These are phyloP conservation scores for Drosophila nr. medialis DNA, from an alignment of 2,888 invertebrate species.

Conservation along the genomic window DNA sequence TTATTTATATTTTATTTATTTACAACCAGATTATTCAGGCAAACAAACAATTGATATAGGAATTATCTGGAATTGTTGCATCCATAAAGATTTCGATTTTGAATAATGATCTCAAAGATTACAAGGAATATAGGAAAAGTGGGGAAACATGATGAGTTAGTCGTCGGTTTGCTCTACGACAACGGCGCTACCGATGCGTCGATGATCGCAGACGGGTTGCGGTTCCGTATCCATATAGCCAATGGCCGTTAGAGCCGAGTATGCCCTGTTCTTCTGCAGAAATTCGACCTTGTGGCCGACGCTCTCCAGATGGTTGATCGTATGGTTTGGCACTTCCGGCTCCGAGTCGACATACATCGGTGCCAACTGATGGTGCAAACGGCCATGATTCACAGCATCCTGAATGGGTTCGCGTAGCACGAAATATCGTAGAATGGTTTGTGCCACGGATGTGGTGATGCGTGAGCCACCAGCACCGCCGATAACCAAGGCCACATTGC, in stretches of 20 bases:
- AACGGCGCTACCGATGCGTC: constrained; percentile 85
- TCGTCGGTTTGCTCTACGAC: constrained; percentile 54
- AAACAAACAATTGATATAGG: not conserved
- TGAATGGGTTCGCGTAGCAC: constrained; percentile 88
- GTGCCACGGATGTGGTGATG: constrained; percentile 92
- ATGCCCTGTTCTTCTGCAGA: constrained; percentile 84
- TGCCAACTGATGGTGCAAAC: constrained; percentile 95
- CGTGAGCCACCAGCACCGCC: constrained; percentile 96
- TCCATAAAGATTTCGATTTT: not conserved
- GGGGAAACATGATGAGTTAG: constrained; percentile 1
- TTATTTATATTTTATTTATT: not conserved
- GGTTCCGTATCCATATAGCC: constrained; percentile 84
- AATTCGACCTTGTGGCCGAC: constrained; percentile 83
- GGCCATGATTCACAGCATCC: constrained; percentile 88
- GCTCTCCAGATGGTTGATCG: constrained; percentile 57
- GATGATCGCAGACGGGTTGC: constrained; percentile 83
- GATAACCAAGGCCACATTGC: constrained; percentile 88
- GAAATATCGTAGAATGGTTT: constrained; percentile 88
- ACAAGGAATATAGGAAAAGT: not conserved
- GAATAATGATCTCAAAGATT: not conserved
- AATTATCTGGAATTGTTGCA: not conserved
- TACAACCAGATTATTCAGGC: not conserved
- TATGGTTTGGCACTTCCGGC: constrained; percentile 86
- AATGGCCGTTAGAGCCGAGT: constrained; percentile 87
- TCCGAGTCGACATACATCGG: constrained; percentile 91